Evolutionary conservation across 2,888 invertebrate species (phyloP), one percentile per base, ranked within the genome.

Genomic region (Agrochola litura): DNA sequence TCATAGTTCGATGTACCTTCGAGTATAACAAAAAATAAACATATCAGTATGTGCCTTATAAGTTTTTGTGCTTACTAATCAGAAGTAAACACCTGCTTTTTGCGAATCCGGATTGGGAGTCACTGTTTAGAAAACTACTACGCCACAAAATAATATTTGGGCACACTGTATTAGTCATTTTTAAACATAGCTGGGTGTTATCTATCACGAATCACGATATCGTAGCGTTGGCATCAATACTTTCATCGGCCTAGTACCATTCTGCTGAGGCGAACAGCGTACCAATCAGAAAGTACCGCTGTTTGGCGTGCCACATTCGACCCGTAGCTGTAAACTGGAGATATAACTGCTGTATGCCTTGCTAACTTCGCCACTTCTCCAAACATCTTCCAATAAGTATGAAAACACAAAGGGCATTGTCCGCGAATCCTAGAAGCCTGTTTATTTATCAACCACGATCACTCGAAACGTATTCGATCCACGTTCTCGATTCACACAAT

Each of bases 401-500:
- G 83, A 84, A 86, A 88, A 84, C 82, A 86, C 81, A 92, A 92
- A 92, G 93, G 94, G 93, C 94, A 94, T 93, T 92, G 95, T 92
- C 94, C 94, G 92, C 91, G 84, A 91, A 92, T 93, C 92, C 92
- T 91, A 92, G 90, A 91, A 91, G 88, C 91, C 92, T 89, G 92
- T 94, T 94, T 95, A 93, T 95, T 94, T 95, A 95, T 94, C 93
- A 92, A 92, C 88, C 90, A 92, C 93, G 91, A 95, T 92, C 90
- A 87, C 88, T 92, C 91, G 88, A 92, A 92, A 88, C 88, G 91
- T 93, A 96, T 96, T 95, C 96, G 92, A 93, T 93, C 83, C 96
- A 96, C 96, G 96, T 95, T 91, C 92, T 88, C 93, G 92, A 95
- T 96, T 96, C 96, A 95, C 96, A 96, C 96, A 96, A 95, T 91